These are phyloP conservation scores for Harpagoxenus sublaevis DNA, from an alignment of 2,888 invertebrate genomes.

Conservation along the genomic window DNA sequence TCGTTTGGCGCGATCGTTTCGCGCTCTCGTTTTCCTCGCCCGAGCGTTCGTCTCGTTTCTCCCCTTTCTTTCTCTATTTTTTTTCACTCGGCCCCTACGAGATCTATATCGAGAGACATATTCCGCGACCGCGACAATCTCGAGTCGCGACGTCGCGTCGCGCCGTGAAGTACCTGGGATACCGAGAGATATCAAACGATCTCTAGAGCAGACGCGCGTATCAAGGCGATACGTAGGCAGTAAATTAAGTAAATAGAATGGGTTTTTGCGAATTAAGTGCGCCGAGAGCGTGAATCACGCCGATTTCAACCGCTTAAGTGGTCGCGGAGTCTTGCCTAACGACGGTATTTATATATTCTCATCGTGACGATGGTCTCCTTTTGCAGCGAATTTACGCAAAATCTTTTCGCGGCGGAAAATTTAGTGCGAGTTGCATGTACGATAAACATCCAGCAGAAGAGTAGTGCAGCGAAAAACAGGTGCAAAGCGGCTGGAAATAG, in stretches of 20 bases:
- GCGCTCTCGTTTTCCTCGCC: not conserved
- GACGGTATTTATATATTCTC: slow-evolving; percentile 47
- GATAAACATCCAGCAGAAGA: slow-evolving; percentile 19
- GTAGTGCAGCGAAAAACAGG: slow-evolving; percentile 8
- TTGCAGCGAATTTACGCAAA: slow-evolving; percentile 12
- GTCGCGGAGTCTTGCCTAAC: slow-evolving; percentile 23
- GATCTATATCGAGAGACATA: slow-evolving; percentile 10
- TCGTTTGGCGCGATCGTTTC: slow-evolving; percentile 39
- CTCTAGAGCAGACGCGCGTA: slow-evolving; percentile 37
- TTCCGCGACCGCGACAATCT: slow-evolving; percentile 23
- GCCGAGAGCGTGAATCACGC: slow-evolving; percentile 22
- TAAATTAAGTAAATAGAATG: slow-evolving; percentile 36
- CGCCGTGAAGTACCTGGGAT: slow-evolving; percentile 17
- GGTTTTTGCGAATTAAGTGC: slow-evolving; percentile 3
- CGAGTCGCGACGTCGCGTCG: slow-evolving; percentile 26
- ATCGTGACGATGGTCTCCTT: slow-evolving; percentile 21
- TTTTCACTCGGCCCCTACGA: not conserved
- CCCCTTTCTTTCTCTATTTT: not conserved
- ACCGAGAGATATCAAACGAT: slow-evolving; percentile 50
- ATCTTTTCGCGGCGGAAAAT: slow-evolving; percentile 13
- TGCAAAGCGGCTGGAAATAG: slow-evolving; percentile 25
- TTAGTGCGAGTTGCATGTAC: not conserved
- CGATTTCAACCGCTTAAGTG: slow-evolving; percentile 41
- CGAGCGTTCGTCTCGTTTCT: not conserved
- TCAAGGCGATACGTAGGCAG: not conserved